Evolutionary conservation across 2,113 vertebrate genomes (phyloP).

Genomic region (Phoxinus phoxinus): DNA sequence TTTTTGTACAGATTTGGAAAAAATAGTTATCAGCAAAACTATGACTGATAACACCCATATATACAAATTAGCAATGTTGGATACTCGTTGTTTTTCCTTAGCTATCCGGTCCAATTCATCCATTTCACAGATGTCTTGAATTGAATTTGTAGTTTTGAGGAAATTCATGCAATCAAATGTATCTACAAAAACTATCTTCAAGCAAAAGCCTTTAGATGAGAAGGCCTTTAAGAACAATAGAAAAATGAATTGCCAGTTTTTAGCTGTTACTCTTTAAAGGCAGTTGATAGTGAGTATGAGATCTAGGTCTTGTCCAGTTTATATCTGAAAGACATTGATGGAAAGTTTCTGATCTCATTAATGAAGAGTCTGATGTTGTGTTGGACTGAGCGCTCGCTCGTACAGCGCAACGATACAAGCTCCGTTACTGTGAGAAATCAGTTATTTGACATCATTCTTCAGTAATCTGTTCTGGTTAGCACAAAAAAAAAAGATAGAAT

Average conservation of each 20-base stretch:
- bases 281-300: not conserved
- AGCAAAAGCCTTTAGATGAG: not conserved
- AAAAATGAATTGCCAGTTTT: not conserved
- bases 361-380: not conserved
- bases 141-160: not conserved
- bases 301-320: not conserved
- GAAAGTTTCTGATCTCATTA: too few relatives aligned
- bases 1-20: not conserved
- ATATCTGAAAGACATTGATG: too few relatives aligned
- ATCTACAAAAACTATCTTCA: not conserved
- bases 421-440: not conserved
- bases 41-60: too few relatives aligned
- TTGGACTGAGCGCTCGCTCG: constrained; percentile 2
- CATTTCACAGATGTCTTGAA: not conserved
- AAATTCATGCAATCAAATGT: not conserved
- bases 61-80: not conserved
- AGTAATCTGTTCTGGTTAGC: constrained; percentile 22
- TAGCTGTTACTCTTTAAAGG: not conserved
- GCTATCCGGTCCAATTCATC: not conserved
- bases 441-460: not conserved
- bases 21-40: not conserved
- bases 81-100: not conserved
- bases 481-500: constrained; percentile 4
- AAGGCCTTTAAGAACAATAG: not conserved
- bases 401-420: not conserved